Evolutionary conservation across 2,888 invertebrate species (phyloP).

Genomic region (Cremastinae sp.): DNA sequence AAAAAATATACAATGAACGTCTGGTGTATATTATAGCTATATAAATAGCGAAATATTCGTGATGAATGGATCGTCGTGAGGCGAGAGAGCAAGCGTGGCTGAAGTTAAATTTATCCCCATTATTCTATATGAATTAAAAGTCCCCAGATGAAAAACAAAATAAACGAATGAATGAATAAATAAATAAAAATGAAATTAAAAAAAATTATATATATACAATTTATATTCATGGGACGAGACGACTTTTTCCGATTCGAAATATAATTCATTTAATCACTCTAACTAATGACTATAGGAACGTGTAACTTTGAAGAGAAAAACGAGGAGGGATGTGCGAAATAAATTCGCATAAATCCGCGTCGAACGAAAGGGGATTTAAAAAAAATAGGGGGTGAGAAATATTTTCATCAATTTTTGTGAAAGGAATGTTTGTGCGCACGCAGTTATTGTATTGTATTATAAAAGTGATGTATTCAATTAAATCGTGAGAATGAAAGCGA

Average conservation of each 20-base stretch:
- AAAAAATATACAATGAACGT: constrained; percentile 19
- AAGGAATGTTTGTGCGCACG: constrained; percentile 7
- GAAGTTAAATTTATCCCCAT: constrained; percentile 47
- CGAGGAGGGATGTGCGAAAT: neutral
- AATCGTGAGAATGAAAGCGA: constrained; percentile 6
- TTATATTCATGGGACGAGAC: constrained; percentile 15
- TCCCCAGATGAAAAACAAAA: constrained; percentile 13
- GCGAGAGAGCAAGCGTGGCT: constrained; percentile 25
- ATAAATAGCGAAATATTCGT: constrained; percentile 31
- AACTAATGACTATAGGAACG: constrained; percentile 49
- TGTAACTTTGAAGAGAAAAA: constrained; percentile 32
- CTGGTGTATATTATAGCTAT: neutral
- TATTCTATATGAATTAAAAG: constrained; percentile 38
- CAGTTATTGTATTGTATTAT: constrained; percentile 34
- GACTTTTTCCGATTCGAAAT: constrained; percentile 38
- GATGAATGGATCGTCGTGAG: constrained; percentile 15
- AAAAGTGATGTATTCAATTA: constrained; percentile 25
- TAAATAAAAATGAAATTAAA: constrained; percentile 28
- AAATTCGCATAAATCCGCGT: constrained; percentile 8
- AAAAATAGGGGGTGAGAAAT: constrained; percentile 2
- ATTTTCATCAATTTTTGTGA: constrained; percentile 30
- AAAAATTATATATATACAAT: too few relatives aligned
- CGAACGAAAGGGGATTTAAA: neutral
- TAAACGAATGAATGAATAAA: too few relatives aligned
- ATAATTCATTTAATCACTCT: constrained; percentile 35